These are phyloP conservation scores for Strigamia crassipes DNA, from an alignment of 2,888 invertebrate genomes.

Conservation along the genomic window DNA sequence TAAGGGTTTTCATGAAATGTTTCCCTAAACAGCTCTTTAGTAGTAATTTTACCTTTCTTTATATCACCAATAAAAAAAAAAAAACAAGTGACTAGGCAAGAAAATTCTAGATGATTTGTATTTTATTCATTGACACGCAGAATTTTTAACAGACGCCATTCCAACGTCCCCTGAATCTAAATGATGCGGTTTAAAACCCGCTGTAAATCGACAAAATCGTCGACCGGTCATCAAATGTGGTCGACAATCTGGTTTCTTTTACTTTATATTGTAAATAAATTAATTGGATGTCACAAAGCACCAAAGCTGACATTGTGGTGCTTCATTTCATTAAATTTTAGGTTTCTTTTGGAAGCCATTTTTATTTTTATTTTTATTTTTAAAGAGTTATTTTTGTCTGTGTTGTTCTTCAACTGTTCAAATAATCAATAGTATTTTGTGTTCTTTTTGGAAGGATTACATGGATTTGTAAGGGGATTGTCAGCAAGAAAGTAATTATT, in stretches of 20 bases:
- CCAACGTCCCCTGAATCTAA: not conserved
- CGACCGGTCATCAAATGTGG: not conserved
- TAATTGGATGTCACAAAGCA: no score
- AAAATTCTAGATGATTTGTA: not conserved
- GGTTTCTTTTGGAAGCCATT: no score
- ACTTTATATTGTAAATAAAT: no score
- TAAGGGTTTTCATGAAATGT: not conserved
- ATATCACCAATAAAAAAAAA: slow-evolving; percentile 8
- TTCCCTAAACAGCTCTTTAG: not conserved
- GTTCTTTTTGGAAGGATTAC: no score
- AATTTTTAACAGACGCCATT: not conserved
- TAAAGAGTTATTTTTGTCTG: no score
- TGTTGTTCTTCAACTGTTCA: no score
- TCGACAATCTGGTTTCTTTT: not conserved
- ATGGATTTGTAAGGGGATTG: no score
- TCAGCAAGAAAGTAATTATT: no score
- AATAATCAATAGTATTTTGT: no score
- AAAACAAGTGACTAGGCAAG: not conserved
- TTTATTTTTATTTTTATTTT: no score
- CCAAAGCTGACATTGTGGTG: no score
- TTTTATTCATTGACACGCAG: not conserved
- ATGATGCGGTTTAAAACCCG: not conserved
- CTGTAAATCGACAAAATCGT: not conserved
- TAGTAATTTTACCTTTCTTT: not conserved
- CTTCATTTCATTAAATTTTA: no score